Evolutionary conservation across 2,888 invertebrate species (phyloP).

Genomic region (Morinoia aosen): DNA sequence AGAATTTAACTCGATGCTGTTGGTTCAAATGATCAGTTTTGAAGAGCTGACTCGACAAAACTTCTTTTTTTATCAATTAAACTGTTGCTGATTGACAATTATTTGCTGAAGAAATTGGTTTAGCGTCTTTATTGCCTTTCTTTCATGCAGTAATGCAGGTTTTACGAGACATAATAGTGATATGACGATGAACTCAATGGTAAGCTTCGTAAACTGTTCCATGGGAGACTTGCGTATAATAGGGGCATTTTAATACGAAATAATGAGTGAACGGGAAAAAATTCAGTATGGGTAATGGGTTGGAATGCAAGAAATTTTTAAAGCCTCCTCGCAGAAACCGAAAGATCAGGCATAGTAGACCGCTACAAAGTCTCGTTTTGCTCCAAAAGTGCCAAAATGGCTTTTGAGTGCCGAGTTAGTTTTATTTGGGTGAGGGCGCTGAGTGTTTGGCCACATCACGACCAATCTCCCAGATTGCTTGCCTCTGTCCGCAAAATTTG

Average conservation of each 20-base stretch:
- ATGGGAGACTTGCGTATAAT: background rate
- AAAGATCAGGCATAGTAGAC: background rate
- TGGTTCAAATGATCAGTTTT: too few relatives aligned
- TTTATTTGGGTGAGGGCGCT: background rate
- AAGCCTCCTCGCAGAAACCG: background rate
- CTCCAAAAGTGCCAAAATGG: background rate
- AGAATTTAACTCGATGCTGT: too few relatives aligned
- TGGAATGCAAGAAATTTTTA: background rate
- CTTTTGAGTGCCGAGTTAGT: background rate
- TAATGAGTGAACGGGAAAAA: background rate
- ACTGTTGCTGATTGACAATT: too few relatives aligned
- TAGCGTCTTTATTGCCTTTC: background rate
- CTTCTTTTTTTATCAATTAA: too few relatives aligned
- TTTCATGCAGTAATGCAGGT: background rate
- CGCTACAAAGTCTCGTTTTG: background rate
- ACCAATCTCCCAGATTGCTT: constrained; percentile 37
- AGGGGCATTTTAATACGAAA: background rate
- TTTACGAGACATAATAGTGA: background rate
- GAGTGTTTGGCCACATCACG: constrained; percentile 42
- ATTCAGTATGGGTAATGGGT: background rate
- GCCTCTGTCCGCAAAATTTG: constrained; percentile 21
- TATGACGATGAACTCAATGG: background rate
- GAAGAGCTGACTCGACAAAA: too few relatives aligned
- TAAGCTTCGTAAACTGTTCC: background rate
- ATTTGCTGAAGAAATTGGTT: too few relatives aligned